Conservation (phyloP, 1,140 invertebrate genomes). For the Solenopsis invicta region DNA sequence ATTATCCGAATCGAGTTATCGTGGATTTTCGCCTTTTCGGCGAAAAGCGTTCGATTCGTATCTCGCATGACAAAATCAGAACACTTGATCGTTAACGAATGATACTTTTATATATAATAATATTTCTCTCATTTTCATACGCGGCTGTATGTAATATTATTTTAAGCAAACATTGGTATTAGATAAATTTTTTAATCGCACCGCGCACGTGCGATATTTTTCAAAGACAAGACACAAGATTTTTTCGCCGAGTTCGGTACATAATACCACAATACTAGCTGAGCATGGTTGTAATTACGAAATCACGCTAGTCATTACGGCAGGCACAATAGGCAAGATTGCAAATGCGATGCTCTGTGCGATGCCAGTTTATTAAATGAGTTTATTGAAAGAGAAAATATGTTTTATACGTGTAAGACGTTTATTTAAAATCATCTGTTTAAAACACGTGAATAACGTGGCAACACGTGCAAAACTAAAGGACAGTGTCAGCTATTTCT, state of each 20-base stretch:
- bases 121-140: not conserved
- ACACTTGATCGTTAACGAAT: not conserved
- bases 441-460: not conserved
- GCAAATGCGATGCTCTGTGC: not conserved
- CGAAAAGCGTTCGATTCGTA: not conserved
- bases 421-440: not conserved
- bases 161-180: not conserved
- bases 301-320: not conserved
- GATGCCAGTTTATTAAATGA: not conserved
- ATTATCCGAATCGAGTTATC: conserved; percentile 31
- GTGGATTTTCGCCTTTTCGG: not conserved
- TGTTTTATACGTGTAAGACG: not conserved
- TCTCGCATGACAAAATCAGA: conserved; percentile 11
- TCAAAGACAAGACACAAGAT: not conserved
- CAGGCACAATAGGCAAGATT: not conserved
- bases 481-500: not conserved
- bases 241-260: not conserved
- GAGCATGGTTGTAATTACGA: conserved; percentile 21
- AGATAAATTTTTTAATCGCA: not conserved
- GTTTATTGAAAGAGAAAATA: not conserved
- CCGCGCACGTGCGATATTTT: not conserved
- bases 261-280: not conserved
- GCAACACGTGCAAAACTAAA: not conserved
- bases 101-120: not conserved
- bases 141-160: not conserved